A percentile compares a stretch with the other conserved stretches of the same genome.
Conservation (phyloP, 92 coral and sea anemone genomes). For the Virgularia gustaviana region DNA sequence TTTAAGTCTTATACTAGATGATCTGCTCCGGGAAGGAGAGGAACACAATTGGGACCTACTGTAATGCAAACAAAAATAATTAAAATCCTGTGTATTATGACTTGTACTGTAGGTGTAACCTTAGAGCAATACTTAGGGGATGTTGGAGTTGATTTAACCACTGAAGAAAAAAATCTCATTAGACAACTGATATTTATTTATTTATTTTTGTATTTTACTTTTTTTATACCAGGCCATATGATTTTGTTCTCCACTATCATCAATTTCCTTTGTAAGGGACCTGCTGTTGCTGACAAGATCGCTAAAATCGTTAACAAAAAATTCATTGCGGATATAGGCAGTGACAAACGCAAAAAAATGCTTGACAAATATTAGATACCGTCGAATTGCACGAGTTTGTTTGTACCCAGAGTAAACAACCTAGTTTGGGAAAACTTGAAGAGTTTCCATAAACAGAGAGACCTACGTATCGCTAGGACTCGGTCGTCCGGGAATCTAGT, state of each 20-base stretch:
- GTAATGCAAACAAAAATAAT: neutral
- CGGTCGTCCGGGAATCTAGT: conserved; percentile 2
- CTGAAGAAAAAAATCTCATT: conserved; percentile 37
- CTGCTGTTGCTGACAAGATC: neutral
- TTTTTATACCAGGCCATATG: conserved; percentile 46
- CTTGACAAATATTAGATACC: conserved; percentile 1
- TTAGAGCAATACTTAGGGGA: conserved; percentile 47
- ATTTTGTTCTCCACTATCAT: conserved; percentile 52
- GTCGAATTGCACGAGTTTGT: conserved; percentile 3
- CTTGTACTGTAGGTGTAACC: conserved; percentile 46
- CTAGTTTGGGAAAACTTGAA: conserved; percentile 6
- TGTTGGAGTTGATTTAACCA: conserved; percentile 39
- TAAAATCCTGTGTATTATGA: neutral
- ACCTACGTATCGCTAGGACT: conserved; percentile 1
- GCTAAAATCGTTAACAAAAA: conserved; percentile 8
- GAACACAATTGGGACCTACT: no score
- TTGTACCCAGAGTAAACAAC: neutral
- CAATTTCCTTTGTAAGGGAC: conserved; percentile 45
- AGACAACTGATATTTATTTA: conserved; percentile 37
- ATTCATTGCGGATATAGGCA: neutral
- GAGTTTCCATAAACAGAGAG: neutral
- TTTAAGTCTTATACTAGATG: no score
- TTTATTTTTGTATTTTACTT: no score
- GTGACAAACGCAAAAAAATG: neutral
- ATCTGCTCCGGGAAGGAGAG: no score